Conservation (phyloP, 2,797 vertebrate genomes). For the Sebastes reedi region DNA sequence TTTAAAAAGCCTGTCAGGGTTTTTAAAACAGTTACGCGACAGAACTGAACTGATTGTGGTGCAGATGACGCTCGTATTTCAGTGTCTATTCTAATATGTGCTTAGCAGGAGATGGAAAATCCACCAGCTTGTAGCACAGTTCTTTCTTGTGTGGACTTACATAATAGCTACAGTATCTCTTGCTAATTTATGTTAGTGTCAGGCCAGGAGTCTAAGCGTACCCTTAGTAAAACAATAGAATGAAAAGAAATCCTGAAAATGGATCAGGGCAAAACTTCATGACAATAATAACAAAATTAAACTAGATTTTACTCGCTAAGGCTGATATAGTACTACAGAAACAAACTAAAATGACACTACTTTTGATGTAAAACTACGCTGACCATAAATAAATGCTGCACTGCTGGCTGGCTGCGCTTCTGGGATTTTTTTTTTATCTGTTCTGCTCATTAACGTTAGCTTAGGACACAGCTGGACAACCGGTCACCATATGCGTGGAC, state of each 20-base stretch:
- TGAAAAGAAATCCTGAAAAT: not conserved
- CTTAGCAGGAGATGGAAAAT: not conserved
- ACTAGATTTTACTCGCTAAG: not conserved
- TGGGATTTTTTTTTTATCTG: conserved; percentile 26
- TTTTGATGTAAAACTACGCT: not conserved
- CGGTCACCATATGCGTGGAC: conserved; percentile 49
- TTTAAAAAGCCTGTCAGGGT: not conserved
- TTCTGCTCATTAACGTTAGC: conserved; percentile 47
- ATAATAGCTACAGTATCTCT: not conserved
- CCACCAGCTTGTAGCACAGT: not conserved
- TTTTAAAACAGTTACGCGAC: not conserved
- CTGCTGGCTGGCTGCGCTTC: conserved; percentile 13
- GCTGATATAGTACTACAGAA: not conserved
- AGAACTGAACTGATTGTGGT: not conserved
- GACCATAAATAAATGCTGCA: conserved; percentile 17
- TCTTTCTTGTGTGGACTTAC: not conserved
- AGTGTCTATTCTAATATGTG: not conserved
- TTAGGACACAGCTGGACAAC: conserved; percentile 53
- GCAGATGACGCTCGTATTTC: not conserved
- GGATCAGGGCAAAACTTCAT: not conserved
- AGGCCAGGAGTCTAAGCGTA: not conserved
- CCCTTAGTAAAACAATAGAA: not conserved
- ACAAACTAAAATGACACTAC: not conserved
- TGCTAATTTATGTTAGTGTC: too few relatives aligned
- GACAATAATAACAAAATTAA: not conserved